A percentile compares a stretch with the other conserved stretches of the same genome.
Evolutionary conservation across 2,888 invertebrate genomes (phyloP).

Genomic region (Micoletzkya japonica): DNA sequence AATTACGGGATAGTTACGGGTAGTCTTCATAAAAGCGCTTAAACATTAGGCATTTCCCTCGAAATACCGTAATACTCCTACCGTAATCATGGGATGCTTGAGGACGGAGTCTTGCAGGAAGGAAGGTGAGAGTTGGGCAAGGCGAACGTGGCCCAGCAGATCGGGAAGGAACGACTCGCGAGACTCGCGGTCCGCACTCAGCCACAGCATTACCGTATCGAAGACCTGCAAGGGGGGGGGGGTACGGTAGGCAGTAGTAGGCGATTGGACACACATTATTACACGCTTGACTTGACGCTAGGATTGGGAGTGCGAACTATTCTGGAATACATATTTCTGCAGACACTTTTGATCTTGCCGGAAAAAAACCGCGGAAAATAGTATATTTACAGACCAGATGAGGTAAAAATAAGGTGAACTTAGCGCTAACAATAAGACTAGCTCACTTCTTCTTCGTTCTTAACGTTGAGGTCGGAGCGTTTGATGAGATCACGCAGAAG

Average conservation of each 20-base stretch:
- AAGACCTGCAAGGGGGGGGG: conserved; percentile 60
- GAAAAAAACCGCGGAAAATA: too few relatives aligned
- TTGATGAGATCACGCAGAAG: conserved; percentile 47
- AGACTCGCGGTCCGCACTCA: conserved; percentile 60
- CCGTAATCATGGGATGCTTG: conserved; percentile 41
- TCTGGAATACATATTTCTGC: too few relatives aligned
- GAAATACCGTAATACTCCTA: conserved; percentile 32
- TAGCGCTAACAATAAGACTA: background rate
- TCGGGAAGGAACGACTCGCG: conserved; percentile 40
- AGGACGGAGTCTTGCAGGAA: conserved; percentile 63
- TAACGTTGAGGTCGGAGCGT: conserved; percentile 46
- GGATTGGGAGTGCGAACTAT: too few relatives aligned
- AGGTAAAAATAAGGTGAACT: background rate
- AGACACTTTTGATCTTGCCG: background rate
- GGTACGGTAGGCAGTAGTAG: background rate
- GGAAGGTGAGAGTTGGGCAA: conserved; percentile 64
- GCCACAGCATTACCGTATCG: conserved; percentile 67
- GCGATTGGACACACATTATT: background rate
- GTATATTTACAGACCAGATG: too few relatives aligned
- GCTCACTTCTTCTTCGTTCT: conserved; percentile 40
- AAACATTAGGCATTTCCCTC: conserved; percentile 34
- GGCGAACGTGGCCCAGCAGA: conserved; percentile 60
- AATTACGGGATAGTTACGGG: too few relatives aligned
- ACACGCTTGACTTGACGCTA: background rate
- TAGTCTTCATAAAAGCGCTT: too few relatives aligned